phyloP scores from a whole-genome alignment of 2,888 invertebrate species.

The Tetrapedia diversipes region DNA sequence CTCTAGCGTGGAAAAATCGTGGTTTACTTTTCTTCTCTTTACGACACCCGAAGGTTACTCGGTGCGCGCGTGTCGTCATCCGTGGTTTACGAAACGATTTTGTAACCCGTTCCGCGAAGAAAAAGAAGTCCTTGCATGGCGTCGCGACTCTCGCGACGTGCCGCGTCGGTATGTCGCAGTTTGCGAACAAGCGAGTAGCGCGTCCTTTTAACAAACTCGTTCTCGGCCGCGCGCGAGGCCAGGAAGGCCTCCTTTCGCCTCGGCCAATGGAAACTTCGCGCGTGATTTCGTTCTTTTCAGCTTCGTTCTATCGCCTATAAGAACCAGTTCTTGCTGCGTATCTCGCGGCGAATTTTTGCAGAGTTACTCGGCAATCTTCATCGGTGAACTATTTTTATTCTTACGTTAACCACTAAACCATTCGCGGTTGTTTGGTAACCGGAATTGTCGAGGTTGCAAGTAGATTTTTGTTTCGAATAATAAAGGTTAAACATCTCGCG shows the following conservation, averaged over 20 bases:
- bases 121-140: background rate
- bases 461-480: no score
- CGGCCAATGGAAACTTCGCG: constrained; percentile 19
- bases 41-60: background rate
- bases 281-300: constrained; percentile 1
- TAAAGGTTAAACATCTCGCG: no score
- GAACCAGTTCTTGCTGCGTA: no score
- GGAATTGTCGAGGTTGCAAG: no score
- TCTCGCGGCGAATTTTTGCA: no score
- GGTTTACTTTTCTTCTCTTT: background rate
- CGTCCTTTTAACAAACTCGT: constrained; percentile 54
- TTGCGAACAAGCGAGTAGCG: constrained; percentile 30
- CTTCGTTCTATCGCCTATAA: no score
- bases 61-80: background rate
- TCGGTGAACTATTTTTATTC: no score
- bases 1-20: no score
- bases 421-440: no score
- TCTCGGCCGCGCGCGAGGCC: constrained; percentile 39
- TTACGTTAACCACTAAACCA: no score
- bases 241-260: constrained; percentile 44
- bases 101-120: background rate
- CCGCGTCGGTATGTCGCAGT: constrained; percentile 48
- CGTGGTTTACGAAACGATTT: background rate
- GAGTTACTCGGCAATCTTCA: no score
- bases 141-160: constrained; percentile 36